Evolutionary conservation across 2,888 invertebrate species (phyloP).

Genomic region (Volucella zonaria): DNA sequence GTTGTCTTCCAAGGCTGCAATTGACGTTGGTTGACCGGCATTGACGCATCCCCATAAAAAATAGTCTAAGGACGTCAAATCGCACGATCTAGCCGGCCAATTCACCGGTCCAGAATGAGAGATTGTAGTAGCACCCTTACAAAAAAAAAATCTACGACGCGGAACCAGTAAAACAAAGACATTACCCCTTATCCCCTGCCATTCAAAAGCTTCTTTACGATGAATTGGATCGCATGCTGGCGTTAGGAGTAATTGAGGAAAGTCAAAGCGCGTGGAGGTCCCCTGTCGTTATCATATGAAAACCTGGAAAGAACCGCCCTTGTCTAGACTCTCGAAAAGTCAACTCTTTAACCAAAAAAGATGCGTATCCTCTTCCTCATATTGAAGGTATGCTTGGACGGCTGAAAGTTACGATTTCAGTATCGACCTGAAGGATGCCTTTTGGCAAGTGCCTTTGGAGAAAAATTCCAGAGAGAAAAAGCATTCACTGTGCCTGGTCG

Average conservation of each 20-base stretch:
- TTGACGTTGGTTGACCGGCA: too few relatives aligned
- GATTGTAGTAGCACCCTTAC: too few relatives aligned
- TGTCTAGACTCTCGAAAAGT: slow-evolving; percentile 76
- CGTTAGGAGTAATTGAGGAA: slow-evolving; percentile 75
- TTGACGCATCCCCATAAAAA: too few relatives aligned
- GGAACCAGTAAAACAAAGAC: too few relatives aligned
- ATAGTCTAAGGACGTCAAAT: too few relatives aligned
- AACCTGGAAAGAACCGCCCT: slow-evolving; percentile 70
- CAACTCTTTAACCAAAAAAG: slow-evolving; percentile 75
- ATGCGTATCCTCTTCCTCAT: slow-evolving; percentile 49
- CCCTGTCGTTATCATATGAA: slow-evolving; percentile 75
- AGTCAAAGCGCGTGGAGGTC: slow-evolving; percentile 76
- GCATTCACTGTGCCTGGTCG: slow-evolving; percentile 75
- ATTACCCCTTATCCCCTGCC: too few relatives aligned
- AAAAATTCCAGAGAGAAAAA: slow-evolving; percentile 59
- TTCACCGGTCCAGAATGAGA: too few relatives aligned
- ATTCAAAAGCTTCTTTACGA: too few relatives aligned
- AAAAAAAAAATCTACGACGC: too few relatives aligned
- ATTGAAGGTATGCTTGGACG: slow-evolving; percentile 49
- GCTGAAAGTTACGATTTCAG: not conserved
- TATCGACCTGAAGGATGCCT: slow-evolving; percentile 71
- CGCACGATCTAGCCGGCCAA: too few relatives aligned
- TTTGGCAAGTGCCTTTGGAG: slow-evolving; percentile 51
- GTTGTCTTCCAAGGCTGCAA: too few relatives aligned
- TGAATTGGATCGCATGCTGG: slow-evolving; percentile 76